phyloP scores from a whole-genome alignment of 2,888 invertebrate species.

The Elgonia sp. region DNA sequence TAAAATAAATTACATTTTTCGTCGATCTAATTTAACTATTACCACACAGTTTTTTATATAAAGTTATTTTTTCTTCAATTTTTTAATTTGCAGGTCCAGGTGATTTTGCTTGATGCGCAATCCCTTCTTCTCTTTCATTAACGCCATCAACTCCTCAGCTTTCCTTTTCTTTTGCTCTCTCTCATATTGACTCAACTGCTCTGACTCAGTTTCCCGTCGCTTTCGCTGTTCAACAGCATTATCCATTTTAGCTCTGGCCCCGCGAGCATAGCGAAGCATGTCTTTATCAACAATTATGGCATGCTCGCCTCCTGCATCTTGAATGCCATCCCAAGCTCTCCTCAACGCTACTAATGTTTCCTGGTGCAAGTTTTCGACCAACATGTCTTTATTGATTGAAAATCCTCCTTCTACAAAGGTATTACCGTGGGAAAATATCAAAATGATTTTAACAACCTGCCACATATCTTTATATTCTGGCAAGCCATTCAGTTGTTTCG shows the following conservation, averaged over 20 bases:
- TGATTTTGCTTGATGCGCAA: slow-evolving; percentile 14
- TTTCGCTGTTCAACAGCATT: slow-evolving; percentile 18
- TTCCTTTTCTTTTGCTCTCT: slow-evolving; percentile 38
- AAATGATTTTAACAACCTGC: slow-evolving; percentile 37
- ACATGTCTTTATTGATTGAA: slow-evolving; percentile 48
- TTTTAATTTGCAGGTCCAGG: slow-evolving; percentile 32
- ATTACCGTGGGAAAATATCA: slow-evolving; percentile 45
- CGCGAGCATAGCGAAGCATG: slow-evolving; percentile 46
- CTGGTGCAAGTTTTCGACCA: slow-evolving; percentile 49
- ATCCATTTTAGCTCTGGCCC: slow-evolving; percentile 5
- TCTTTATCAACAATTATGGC: slow-evolving; percentile 25
- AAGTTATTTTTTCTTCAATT: slow-evolving; percentile 16
- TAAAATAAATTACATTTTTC: slow-evolving; percentile 3
- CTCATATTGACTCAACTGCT: slow-evolving; percentile 25
- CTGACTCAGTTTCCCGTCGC: slow-evolving; percentile 10
- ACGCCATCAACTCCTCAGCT: slow-evolving; percentile 21
- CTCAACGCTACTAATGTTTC: slow-evolving; percentile 42
- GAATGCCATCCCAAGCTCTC: slow-evolving; percentile 47
- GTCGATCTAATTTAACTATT: neutral
- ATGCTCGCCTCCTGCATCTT: slow-evolving; percentile 32
- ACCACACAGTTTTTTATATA: neutral
- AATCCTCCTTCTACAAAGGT: slow-evolving; percentile 48
- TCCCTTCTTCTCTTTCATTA: slow-evolving; percentile 34
- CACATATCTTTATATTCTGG: slow-evolving; percentile 37
- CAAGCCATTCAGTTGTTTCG: slow-evolving; percentile 10